These are phyloP conservation scores for Leptinotarsa defecta DNA, from an alignment of 1,140 invertebrate species.

Conservation along the genomic window DNA sequence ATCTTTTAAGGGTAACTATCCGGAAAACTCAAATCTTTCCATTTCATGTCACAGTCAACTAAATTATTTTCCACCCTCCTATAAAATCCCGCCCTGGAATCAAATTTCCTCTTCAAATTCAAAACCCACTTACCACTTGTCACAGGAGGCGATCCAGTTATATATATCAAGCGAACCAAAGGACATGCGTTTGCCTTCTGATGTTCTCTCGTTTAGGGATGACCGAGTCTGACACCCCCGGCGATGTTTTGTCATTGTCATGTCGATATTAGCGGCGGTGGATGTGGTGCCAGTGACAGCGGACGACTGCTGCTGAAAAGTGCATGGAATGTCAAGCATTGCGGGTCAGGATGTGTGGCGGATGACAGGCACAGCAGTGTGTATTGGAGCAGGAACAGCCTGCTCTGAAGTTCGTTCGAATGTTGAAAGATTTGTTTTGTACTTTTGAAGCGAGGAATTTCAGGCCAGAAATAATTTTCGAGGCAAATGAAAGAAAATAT, in stretches of 20 bases:
- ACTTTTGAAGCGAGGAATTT: too few species aligned
- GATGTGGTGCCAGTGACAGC: slow-evolving; percentile 32
- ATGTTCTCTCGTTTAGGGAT: slow-evolving; percentile 14
- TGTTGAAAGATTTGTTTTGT: too few species aligned
- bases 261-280: slow-evolving; percentile 25
- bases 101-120: slow-evolving; percentile 6
- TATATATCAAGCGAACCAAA: neutral
- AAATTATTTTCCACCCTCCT: too few species aligned
- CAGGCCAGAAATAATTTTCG: too few species aligned
- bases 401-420: too few species aligned
- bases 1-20: too few species aligned
- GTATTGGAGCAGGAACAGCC: neutral
- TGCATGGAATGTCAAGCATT: slow-evolving; percentile 29
- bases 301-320: slow-evolving; percentile 32
- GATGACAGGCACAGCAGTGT: neutral
- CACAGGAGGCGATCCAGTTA: slow-evolving; percentile 1
- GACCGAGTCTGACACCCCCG: slow-evolving; percentile 23
- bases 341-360: slow-evolving; percentile 11
- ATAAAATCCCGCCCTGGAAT: neutral
- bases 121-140: slow-evolving; percentile 8
- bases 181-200: slow-evolving; percentile 4
- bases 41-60: too few species aligned
- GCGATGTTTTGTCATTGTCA: slow-evolving; percentile 36
- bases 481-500: too few species aligned
- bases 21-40: too few species aligned